Conservation (phyloP, 2,113 vertebrate species). For the Calypte anna region DNA sequence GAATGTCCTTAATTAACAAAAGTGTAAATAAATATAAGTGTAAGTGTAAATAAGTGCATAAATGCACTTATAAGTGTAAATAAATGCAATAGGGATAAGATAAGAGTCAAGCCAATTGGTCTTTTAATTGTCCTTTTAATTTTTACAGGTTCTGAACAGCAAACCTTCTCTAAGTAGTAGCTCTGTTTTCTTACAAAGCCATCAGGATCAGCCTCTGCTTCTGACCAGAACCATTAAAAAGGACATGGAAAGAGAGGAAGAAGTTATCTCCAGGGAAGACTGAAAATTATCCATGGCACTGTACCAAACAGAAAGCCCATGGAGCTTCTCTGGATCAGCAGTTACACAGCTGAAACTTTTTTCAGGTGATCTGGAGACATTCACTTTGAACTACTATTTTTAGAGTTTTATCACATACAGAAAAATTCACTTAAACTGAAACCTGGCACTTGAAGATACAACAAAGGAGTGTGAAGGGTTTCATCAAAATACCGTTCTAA, state of each 20-base stretch:
- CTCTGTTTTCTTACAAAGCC: background rate
- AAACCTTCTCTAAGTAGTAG: background rate
- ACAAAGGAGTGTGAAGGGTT: background rate
- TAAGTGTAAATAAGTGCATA: no score
- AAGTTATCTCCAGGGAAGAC: background rate
- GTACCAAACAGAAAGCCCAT: background rate
- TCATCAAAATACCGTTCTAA: background rate
- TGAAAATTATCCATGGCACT: background rate
- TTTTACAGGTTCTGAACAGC: background rate
- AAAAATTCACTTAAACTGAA: background rate
- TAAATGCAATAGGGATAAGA: background rate
- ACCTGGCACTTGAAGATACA: background rate
- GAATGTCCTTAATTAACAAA: background rate
- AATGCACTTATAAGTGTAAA: no score
- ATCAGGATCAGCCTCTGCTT: background rate
- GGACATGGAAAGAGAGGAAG: background rate
- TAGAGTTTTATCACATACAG: background rate
- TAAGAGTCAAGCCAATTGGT: background rate
- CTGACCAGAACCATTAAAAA: background rate
- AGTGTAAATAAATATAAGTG: no score
- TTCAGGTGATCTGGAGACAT: background rate
- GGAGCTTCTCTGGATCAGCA: background rate
- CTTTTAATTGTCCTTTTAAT: background rate
- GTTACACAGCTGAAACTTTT: background rate
- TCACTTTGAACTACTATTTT: background rate